Percentiles rank a stretch among this genome's conserved stretches.
These are phyloP conservation scores for Drosophila sp. DNA, from an alignment of 1,140 invertebrate genomes.

Conservation along the genomic window DNA sequence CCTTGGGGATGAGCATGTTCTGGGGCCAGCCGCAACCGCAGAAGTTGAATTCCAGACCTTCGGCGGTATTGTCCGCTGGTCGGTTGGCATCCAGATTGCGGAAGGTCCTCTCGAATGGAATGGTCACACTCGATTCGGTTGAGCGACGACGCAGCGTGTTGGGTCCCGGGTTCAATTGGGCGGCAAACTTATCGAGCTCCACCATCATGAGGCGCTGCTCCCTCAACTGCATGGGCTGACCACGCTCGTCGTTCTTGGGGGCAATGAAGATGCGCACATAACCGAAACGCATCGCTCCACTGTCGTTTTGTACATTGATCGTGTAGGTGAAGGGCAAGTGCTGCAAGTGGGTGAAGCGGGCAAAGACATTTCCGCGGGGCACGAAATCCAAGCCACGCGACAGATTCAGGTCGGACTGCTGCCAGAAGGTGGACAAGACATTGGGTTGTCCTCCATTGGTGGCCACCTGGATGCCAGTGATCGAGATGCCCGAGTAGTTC, in stretches of 20 bases:
- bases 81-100: conserved; percentile 85
- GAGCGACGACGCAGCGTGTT: conserved; percentile 87
- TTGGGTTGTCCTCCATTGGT: conserved; percentile 84
- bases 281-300: conserved; percentile 84
- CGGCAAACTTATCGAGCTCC: conserved; percentile 90
- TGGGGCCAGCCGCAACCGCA: conserved; percentile 95
- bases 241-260: conserved; percentile 88
- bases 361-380: conserved; percentile 88
- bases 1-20: conserved; percentile 92
- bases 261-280: conserved; percentile 91
- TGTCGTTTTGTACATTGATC: conserved; percentile 87
- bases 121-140: conserved; percentile 88
- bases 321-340: conserved; percentile 88
- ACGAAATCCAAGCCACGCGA: conserved; percentile 90
- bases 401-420: conserved; percentile 89
- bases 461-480: conserved; percentile 84
- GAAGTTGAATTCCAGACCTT: conserved; percentile 88
- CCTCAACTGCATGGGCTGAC: conserved; percentile 85
- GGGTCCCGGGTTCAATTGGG: conserved; percentile 85
- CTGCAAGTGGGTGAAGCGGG: conserved; percentile 89
- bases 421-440: conserved; percentile 88
- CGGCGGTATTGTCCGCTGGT: conserved; percentile 84
- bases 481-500: conserved; percentile 86
- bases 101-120: conserved; percentile 89
- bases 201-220: conserved; percentile 89